Evolutionary conservation across 2,797 vertebrate species (phyloP), one percentile per base, ranked within the genome.

Genomic region (Crax fasciolata): DNA sequence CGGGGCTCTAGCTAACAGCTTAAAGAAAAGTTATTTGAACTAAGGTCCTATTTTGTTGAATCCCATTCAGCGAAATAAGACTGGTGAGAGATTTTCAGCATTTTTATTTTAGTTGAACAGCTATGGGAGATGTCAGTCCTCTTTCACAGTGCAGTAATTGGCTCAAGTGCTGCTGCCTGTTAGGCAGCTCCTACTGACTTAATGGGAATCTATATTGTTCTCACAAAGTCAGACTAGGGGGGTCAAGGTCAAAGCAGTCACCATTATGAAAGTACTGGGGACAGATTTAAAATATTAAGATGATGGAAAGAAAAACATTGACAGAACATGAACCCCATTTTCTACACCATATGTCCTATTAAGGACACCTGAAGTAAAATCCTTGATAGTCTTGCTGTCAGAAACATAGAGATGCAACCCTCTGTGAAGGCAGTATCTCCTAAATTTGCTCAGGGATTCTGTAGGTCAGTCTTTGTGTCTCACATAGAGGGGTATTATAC

Each of bases 241-340:
- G 66, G 32, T 89, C 58, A 76, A 54, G 62, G 79, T 87, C 66
- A 76, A 54, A 71, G 55, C 41, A 59, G 61, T 62, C 46, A 70
- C 39, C 1, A 2, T 55, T 62, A 51, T 0, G 3, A 25, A 20
- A 85, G 51, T 66, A 39, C 9, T 0, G 0, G 11, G 6, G 7
- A 25, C n/a, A 52, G 57, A 74, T 63, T 59, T 74, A 90, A 93
- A 80, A 38, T 74, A 72, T 61, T 82, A 51, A 83, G 44, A 44
- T 4, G 2, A 11, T 67, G 7, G 25, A 84, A 87, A 87, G 32
- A 24, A 79, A 71, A 88, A 55, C 2, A 15, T 51, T 83, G 10
- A 5, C 71, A 78, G 43, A 83, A 39, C 32, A 27, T 15, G 15
- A 68, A 23, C 4, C 6, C 14, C 4, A 27, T 75, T 87, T 90